Evolutionary conservation across 2,797 vertebrate species (phyloP), one percentile per base, ranked within the genome.

Genomic region (Acrossocheilus wenchowensis): DNA sequence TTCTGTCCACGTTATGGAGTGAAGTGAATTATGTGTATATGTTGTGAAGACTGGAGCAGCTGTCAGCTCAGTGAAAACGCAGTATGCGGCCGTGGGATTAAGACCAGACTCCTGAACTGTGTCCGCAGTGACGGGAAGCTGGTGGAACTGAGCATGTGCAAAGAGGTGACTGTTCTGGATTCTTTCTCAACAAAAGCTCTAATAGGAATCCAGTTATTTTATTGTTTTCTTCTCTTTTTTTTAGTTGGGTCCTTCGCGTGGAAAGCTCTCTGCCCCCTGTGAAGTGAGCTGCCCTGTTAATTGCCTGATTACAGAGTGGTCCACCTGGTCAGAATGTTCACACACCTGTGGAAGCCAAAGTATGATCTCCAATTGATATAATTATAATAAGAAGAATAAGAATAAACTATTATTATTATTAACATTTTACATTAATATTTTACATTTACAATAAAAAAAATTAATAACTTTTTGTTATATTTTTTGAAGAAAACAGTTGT

Each of bases 251-350:
- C 90, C 90, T 75, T 91, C 90, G 66, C 78, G 89, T 74, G 89
- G 89, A 73, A 90, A 95, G 0, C 93, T 94, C 68, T 95, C 91
- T 83, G 89, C 91, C 26, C 90, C 78, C 2, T 97, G 97, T 14
- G 78, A 93, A 87, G 96, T 97, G 89, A 93, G 93, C 1, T 97
- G 97, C 12, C 88, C 94, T 0, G 94, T 97, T 57, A 95, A 96
- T 91, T 97, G 96, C 90, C 94, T 90, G 83, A 93, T 97, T 23
- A 96, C 96, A 0, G 94, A 92, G 0, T 97, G 97, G 97, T 96
- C 96, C 0, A 23, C 93, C 12, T 97, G 97, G 97, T 96, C 96
- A 0, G 91, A 92, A 68, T 97, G 97, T 83, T 97, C 96, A 48
- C 94, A 94, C 41, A 95, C 95, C 0, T 97, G 97, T 74, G 97